Evolutionary conservation across 2,797 vertebrate genomes (phyloP), one percentile per base, ranked within the genome.

Genomic region (Menidia menidia): DNA sequence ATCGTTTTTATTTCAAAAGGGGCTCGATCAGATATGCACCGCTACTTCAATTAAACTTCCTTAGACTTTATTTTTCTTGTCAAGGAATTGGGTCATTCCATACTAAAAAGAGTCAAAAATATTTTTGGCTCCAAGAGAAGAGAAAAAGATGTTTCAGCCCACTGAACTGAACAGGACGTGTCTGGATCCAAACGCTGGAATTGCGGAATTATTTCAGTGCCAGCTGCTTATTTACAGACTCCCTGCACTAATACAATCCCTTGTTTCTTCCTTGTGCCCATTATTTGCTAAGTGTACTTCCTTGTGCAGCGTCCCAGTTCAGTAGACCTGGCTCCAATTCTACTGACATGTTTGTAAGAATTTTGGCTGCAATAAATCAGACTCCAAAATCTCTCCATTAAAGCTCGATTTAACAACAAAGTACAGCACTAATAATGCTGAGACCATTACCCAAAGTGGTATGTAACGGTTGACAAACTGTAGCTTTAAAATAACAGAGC

Each of bases 21-120:
- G 56, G 43, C 63, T 80, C 67, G 45, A 89, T 92, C 84, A 87
- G 90, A 93, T 90, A 91, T 60, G 81, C 87, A 64, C 39, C 31
- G 68, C 71, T 77, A 83, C 75, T 89, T 83, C 78, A 90, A 90
- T 91, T 86, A 84, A 89, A 90, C 79, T 81, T 87, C 81, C 82
- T 72, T 62, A 64, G 73, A 79, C 78, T 82, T 75, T 56, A 84
- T 84, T 84, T 85, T 89, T 86, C 80, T 75, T 74, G 64, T 75
- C 43, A 82, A 73, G 85, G 75, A 92, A 91, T 63, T 89, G 86
- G 87, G 87, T 88, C 86, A 89, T 47, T 84, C 73, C 66, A 54
- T 35, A 39, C 77, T 15, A 63, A 82, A 87, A 78, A 81, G 70
- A 80, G 76, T 80, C 73, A 81, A 57, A 82, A 82, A 75, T 68